Base-by-base conservation (phyloP, 2,113 vertebrate genomes). In the Osmerus mordax region DNA sequence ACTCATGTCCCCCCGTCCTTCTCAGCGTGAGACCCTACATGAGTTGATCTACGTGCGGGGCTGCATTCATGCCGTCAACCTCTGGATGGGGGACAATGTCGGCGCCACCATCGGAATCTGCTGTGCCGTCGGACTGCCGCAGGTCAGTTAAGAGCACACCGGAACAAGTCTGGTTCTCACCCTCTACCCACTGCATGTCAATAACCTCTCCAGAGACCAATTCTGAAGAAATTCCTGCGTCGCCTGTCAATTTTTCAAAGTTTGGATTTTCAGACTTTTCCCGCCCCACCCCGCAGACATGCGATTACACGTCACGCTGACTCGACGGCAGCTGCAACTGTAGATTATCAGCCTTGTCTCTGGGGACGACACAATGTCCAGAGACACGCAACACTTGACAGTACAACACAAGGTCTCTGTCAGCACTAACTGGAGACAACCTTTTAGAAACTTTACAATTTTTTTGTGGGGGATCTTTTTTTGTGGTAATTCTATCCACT, bases 51-150 rank as follows among this genome's bases (percentile, higher is more conserved):
- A 97, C 0, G 95, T 95, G 25, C 92, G 95, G 4, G 95, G 95
- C 82, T 97, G 95, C 78, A 94, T 97, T 84, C 95, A 96, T 0
- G 95, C 95, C 0, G 88, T 97, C 3, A 94, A 94, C 72, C 91
- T 97, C 67, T 96, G 95, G 95, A 91, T 97, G 85, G 92, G 91
- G 36, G 95, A 97, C 91, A 95, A 97, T 87, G 89, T 94, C 0
- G 93, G 93, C 61, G 79, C 90, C 76, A 94, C 94, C 0, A 6
- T 94, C 16, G 94, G 90, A 16, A 84, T 97, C 0, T 93, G 93
- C 83, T 93, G 89, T 29, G 92, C 93, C 36, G 74, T 96, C 3
- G 92, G 95, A 13, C 90, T 95, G 54, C 95, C 94, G 0, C 95
- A 97, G 95, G 95, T 97, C 88, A 84, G 77, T 68, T 36, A 66